Evolutionary conservation across 1,140 invertebrate species (phyloP), one percentile per base, ranked within the genome.

Genomic region (Bombus vancouverensis): DNA sequence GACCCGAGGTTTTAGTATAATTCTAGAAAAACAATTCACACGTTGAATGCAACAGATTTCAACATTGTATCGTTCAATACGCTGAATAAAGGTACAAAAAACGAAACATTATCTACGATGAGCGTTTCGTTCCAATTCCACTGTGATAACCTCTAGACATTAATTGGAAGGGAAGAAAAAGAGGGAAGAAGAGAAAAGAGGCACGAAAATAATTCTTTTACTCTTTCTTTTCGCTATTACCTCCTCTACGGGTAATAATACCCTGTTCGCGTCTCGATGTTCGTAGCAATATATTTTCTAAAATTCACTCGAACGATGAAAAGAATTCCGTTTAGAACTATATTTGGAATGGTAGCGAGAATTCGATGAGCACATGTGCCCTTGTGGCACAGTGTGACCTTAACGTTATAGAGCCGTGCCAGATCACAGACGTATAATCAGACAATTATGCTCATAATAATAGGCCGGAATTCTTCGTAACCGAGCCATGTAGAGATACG

Each of bases 391-490:
- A 18, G 39, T 22, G 34, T 34, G 25, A 13, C n/a, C 53, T 37
- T 37, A 62, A 57, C 18, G n/a, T 13, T 37, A 34, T 47, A 73
- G 77, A 32, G 72, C 34, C 42, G 75, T 44, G 70, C 57, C 74
- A 47, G 88, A 81, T 89, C 84, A 79, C 80, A 89, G 80, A 89
- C 88, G 88, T 89, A 89, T 89, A 89, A 89, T 89, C 88, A 89
- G 84, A 83, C 80, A 82, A 89, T 89, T 88, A 88, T 79, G 74
- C 28, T 89, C 62, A 81, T 89, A 89, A 89, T 89, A 83, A 89
- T 81, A 89, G 80, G 37, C n/a, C 53, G 59, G 72, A 83, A 87
- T 89, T 89, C 88, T 79, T 65, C 80, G 88, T 89, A 89, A 76
- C 65, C 37, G 66, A 18, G 42, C 53, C 57, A 34, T 28, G 68